Conservation (phyloP, 2,113 vertebrate species). For the Petroica traversi region DNA sequence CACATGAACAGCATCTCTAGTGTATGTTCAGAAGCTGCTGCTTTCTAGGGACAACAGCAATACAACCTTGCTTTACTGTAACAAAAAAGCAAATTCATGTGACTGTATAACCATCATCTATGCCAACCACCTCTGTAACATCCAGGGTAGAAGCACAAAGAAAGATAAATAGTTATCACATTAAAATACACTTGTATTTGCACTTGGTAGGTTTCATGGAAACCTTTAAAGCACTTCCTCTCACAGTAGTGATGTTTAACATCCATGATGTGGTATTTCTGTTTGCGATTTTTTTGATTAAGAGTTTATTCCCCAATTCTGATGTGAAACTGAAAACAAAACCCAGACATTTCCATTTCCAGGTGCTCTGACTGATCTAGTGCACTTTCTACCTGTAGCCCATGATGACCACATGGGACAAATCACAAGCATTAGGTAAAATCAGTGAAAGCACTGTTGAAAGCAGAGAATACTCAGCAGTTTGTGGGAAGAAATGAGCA, state of each 20-base stretch:
- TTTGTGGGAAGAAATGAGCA: neutral
- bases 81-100: neutral
- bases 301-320: neutral
- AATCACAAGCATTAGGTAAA: neutral
- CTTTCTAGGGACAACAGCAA: fast-evolving
- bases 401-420: neutral
- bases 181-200: neutral
- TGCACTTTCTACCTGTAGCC: neutral
- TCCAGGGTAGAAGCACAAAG: neutral
- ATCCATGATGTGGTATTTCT: neutral
- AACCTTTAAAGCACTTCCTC: neutral
- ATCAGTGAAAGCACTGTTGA: neutral
- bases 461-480: neutral
- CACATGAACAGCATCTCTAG: neutral
- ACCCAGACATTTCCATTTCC: neutral
- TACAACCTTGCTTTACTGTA: neutral
- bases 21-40: neutral
- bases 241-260: neutral
- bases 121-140: neutral
- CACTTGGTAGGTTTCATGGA: neutral
- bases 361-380: neutral
- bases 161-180: neutral
- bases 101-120: neutral
- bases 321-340: neutral
- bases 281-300: neutral